phyloP scores from a whole-genome alignment of 1,140 invertebrate genomes.

The Dreissena rostriformis region DNA sequence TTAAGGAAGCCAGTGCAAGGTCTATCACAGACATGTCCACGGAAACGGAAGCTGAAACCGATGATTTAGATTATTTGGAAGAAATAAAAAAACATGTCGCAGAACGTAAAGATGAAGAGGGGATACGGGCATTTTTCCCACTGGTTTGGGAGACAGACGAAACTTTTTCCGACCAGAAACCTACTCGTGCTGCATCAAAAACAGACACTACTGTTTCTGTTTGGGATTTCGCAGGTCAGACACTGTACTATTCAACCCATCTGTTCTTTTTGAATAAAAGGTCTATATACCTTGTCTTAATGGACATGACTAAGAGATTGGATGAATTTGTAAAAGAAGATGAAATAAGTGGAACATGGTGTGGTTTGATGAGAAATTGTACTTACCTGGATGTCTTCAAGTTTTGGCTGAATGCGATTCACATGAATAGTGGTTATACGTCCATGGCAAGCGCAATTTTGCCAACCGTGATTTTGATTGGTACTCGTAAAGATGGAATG shows the following conservation, averaged over 20 bases:
- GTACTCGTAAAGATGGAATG: slow-evolving; percentile 34
- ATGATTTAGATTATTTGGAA: background rate
- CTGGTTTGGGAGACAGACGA: background rate
- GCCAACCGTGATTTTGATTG: slow-evolving; percentile 31
- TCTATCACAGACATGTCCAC: background rate
- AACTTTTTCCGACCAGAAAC: background rate
- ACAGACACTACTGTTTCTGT: slow-evolving; percentile 14
- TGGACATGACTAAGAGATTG: slow-evolving; percentile 30
- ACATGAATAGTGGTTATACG: slow-evolving; percentile 22
- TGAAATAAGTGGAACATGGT: slow-evolving; percentile 3
- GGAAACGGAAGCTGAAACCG: background rate
- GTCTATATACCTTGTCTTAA: slow-evolving; percentile 42
- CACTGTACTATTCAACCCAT: slow-evolving; percentile 40
- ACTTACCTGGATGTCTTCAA: slow-evolving; percentile 40
- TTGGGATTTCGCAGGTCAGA: slow-evolving; percentile 47
- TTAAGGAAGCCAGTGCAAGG: background rate
- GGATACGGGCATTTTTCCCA: background rate
- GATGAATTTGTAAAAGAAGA: background rate
- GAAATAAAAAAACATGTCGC: background rate
- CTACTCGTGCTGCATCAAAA: background rate
- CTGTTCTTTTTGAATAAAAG: slow-evolving; percentile 35
- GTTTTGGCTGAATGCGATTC: slow-evolving; percentile 41
- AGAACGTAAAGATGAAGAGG: background rate
- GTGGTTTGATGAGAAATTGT: slow-evolving; percentile 16
- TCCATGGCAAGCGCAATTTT: background rate